phyloP scores from a whole-genome alignment of 2,113 vertebrate genomes.

The Amia ocellicauda region DNA sequence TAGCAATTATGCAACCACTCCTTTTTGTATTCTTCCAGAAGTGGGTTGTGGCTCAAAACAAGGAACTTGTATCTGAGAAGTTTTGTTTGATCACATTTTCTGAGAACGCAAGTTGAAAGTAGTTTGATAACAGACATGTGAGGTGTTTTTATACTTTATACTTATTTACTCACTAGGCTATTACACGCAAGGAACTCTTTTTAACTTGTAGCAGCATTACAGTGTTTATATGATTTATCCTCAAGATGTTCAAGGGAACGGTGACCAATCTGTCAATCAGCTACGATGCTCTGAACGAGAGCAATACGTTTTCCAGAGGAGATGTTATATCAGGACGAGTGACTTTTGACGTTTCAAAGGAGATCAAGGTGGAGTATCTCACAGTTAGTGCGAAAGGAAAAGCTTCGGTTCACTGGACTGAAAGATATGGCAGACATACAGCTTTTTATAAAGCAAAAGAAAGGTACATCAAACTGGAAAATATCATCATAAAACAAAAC shows the following conservation, averaged over 20 bases:
- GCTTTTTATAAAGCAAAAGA: not conserved
- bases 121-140: no score
- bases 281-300: not conserved
- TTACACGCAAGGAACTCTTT: no score
- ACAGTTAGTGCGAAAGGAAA: not conserved
- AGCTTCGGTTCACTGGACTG: not conserved
- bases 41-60: no score
- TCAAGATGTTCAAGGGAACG: not conserved
- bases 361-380: not conserved
- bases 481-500: not conserved
- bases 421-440: not conserved
- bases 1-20: no score
- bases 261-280: not conserved
- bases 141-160: no score
- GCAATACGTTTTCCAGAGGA: not conserved
- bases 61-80: no score
- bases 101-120: no score
- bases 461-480: not conserved
- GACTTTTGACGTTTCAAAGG: not conserved
- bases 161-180: no score
- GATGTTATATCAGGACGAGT: not conserved
- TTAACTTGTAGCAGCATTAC: no score
- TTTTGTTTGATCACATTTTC: no score
- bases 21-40: no score
- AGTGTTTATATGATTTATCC: no score